These are phyloP conservation scores for Ceyx margarethae DNA, from an alignment of 2,113 vertebrate genomes.

Conservation along the genomic window DNA sequence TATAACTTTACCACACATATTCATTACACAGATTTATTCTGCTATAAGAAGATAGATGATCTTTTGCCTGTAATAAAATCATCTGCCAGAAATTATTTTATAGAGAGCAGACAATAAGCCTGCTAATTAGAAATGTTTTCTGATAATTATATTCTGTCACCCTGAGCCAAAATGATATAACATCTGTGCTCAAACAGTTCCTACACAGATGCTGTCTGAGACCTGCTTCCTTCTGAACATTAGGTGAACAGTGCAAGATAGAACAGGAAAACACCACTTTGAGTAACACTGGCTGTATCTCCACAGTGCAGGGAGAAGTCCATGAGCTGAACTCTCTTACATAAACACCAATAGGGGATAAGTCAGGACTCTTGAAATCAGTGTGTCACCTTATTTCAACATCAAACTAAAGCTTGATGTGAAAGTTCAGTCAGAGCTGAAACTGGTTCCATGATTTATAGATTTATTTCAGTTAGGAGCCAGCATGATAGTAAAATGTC, in stretches of 20 bases:
- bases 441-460: not conserved
- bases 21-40: not conserved
- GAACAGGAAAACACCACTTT: not conserved
- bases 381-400: slow-evolving; percentile 53
- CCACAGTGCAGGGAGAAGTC: not conserved
- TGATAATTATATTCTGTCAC: not conserved
- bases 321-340: not conserved
- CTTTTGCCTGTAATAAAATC: not conserved
- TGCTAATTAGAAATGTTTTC: slow-evolving; percentile 18
- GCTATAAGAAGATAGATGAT: not conserved
- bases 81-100: not conserved
- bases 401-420: slow-evolving; percentile 14
- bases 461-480: slow-evolving; percentile 37
- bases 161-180: not conserved
- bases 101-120: not conserved
- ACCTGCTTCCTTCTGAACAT: not conserved
- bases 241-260: not conserved
- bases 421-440: slow-evolving; percentile 44
- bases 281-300: not conserved
- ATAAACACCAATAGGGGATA: slow-evolving; percentile 43
- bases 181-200: not conserved
- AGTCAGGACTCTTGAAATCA: slow-evolving; percentile 12
- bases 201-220: not conserved
- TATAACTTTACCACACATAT: not conserved
- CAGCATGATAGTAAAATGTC: slow-evolving; percentile 30